Conservation (phyloP, 1,140 invertebrate species). For the Drosophila mauritiana region DNA sequence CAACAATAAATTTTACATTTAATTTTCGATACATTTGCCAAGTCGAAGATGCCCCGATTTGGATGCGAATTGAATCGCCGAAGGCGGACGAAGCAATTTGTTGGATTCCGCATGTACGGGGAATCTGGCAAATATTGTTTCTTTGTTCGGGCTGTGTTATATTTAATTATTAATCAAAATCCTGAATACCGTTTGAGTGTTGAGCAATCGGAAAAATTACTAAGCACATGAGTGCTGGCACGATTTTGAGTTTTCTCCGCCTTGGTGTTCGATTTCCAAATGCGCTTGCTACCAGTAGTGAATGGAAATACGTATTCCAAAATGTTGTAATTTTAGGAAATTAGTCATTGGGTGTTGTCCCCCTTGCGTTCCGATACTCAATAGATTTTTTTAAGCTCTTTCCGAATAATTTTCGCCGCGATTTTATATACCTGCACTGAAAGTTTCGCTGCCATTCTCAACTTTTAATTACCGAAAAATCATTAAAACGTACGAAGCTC, state of each 20-base stretch:
- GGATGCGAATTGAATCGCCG: slow-evolving; percentile 26
- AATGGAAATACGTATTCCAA: slow-evolving; percentile 1
- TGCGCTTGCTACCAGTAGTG: neutral
- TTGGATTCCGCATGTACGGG: slow-evolving; percentile 19
- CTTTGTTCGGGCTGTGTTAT: slow-evolving; percentile 33
- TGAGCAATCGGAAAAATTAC: slow-evolving; percentile 25
- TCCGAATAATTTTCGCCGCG: no score
- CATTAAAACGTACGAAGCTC: neutral
- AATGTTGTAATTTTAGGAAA: slow-evolving; percentile 18
- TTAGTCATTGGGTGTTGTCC: slow-evolving; percentile 26
- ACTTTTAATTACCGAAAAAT: neutral
- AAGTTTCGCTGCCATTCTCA: neutral
- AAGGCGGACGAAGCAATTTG: slow-evolving; percentile 22
- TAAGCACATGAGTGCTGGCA: neutral
- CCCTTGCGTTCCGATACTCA: no score
- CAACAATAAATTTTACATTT: slow-evolving; percentile 82
- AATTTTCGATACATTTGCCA: slow-evolving; percentile 76
- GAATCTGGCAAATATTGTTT: slow-evolving; percentile 30
- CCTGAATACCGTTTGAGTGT: slow-evolving; percentile 1
- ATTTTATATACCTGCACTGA: neutral
- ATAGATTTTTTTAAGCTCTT: no score
- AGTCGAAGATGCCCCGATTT: slow-evolving; percentile 50
- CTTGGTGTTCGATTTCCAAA: slow-evolving; percentile 2
- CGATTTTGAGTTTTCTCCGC: neutral
- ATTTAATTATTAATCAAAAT: slow-evolving; percentile 40